These are phyloP conservation scores for Ariopsis seemanni DNA, from an alignment of 2,113 vertebrate genomes.

Conservation along the genomic window DNA sequence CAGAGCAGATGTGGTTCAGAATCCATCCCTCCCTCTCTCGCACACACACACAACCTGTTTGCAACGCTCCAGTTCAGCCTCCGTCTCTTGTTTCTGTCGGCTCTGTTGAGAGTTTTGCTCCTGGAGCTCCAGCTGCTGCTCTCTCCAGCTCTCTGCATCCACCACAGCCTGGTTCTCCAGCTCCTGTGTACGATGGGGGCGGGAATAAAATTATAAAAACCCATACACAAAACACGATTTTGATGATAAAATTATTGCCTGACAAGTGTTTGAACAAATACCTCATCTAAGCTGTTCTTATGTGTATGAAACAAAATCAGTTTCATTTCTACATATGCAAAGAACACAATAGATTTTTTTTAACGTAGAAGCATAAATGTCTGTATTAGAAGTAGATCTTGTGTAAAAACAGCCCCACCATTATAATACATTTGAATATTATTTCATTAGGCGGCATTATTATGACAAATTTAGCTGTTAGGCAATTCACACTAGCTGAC, in stretches of 20 bases:
- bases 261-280: neutral
- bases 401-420: neutral
- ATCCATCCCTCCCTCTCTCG: neutral
- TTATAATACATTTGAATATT: neutral
- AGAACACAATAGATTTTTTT: neutral
- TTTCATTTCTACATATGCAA: neutral
- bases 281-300: neutral
- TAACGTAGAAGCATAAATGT: neutral
- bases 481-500: neutral
- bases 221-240: neutral
- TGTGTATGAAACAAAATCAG: neutral
- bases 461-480: neutral
- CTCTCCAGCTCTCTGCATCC: slow-evolving; percentile 85
- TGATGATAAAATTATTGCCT: neutral
- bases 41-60: slow-evolving; percentile 79
- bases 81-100: slow-evolving; percentile 83
- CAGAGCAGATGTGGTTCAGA: neutral
- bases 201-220: neutral
- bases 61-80: slow-evolving; percentile 87
- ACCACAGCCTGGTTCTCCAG: slow-evolving; percentile 85
- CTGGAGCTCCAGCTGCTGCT: slow-evolving; percentile 84
- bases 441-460: neutral
- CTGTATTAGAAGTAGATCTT: neutral
- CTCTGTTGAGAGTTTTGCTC: slow-evolving; percentile 80
- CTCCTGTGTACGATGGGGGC: slow-evolving; percentile 72